Evolutionary conservation across 2,113 vertebrate species (phyloP), one percentile per base, ranked within the genome.

Genomic region (Phalacrocorax brasilianus): DNA sequence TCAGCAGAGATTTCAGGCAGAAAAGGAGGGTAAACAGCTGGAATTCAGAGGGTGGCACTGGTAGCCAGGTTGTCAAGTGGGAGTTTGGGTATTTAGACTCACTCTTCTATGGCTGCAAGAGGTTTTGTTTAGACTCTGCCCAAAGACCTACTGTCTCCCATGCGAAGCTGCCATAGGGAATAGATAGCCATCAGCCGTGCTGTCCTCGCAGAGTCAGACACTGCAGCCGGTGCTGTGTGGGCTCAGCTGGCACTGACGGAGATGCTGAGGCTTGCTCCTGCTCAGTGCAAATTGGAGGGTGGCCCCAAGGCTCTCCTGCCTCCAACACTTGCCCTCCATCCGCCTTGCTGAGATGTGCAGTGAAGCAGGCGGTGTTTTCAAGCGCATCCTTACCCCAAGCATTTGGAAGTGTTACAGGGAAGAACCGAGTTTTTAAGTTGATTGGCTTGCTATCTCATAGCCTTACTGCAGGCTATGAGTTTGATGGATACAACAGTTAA

Each of bases 211-310:
- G 38, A 49, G 44, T n/a, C 61, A 67, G 67, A 20, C 6, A 5
- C 1, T 0, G 50, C 62, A 79, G 52, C 14, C 1, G 0, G n/a
- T 27, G 17, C 28, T 2, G 2, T 2, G 5, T 1, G 8, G 23
- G 44, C 65, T 35, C 53, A 30, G 28, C 63, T 68, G 81, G 30
- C 42, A 4, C 56, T 33, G 62, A 8, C 3, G 8, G 58, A 70
- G 68, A 1, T 59, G 68, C 63, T 55, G n/a, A 21, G 81, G 49
- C 58, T 89, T 58, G 56, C 8, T n/a, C 62, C 49, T 2, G 0
- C 33, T 12, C 1, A 0, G 6, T 30, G 61, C 26, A 44, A 6
- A 5, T 2, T 21, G 40, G 27, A 62, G 21, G 4, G 15, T 55
- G 32, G 19, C 50, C 23, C 15, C n/a, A 26, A 9, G 38, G 15